phyloP scores from a whole-genome alignment of 2,113 vertebrate species.

The Antidorcas marsupialis region DNA sequence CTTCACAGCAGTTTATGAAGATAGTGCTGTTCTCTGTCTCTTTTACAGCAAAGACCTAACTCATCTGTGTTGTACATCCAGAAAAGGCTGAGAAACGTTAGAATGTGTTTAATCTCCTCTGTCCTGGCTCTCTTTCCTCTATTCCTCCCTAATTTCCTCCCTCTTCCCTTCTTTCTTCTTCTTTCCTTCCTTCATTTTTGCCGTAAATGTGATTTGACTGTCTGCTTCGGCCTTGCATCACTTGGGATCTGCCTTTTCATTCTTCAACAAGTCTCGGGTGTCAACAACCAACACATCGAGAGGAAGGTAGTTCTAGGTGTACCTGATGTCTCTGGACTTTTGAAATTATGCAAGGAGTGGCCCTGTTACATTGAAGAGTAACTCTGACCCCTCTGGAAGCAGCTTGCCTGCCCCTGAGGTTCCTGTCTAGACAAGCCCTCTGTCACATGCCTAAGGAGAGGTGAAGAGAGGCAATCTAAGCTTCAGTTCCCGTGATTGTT shows the following conservation, averaged over 20 bases:
- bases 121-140: neutral
- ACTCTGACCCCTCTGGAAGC: neutral
- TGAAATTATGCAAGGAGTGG: accelerated
- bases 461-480: neutral
- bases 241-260: neutral
- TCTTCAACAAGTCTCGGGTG: neutral
- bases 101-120: neutral
- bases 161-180: neutral
- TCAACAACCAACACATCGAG: neutral
- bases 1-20: neutral
- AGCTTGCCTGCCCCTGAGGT: too few species aligned
- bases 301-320: neutral
- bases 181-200: neutral
- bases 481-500: neutral
- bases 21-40: neutral
- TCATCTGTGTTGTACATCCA: neutral
- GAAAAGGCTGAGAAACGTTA: neutral
- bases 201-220: neutral
- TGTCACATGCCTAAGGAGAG: neutral
- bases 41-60: neutral
- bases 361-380: neutral
- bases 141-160: neutral
- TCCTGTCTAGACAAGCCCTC: neutral
- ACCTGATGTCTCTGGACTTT: neutral
- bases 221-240: neutral